Base-by-base conservation (phyloP, 2,797 vertebrate genomes). In the Anguilla pacifica region DNA sequence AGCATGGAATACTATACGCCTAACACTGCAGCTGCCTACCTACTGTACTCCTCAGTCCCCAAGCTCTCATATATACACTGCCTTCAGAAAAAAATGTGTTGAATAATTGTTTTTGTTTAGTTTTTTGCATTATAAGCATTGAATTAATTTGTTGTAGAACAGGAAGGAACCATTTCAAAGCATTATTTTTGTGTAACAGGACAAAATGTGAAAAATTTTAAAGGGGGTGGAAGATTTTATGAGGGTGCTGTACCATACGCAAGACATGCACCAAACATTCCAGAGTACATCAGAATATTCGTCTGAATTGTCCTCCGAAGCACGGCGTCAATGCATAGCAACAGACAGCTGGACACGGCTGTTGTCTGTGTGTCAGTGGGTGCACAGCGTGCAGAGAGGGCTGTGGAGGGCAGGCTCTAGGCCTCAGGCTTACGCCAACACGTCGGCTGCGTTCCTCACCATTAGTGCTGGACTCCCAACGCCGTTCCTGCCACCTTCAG, bases 381-480 rank as follows among this genome's bases (percentile, higher is more conserved):
- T 31, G 86, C 83, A 84, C 83, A 74, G 72, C 59, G 79, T n/a
- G 86, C 89, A 49, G 39, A 19, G 77, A 49, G 17, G 86, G 85
- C 85, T 28, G 81, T 86, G 1, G 11, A 83, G 6, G 46, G 43
- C 79, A 51, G 51, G 28, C 49, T 28, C 6, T 5, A 53, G 35
- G 9, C 53, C 28, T n/a, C 25, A 31, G 74, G 51, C 28, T 28
- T 70, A 13, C 81, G 39, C 85, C 88, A 61, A 88, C 61, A 35
- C 2, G 53, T 88, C 88, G 49, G 90, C 85, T 84, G 77, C 49
- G 87, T 90, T 91, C 87, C 89, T 64, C 77, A 1, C 61, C 79
- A 67, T 90, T 91, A 88, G 28, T 85, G 85, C 83, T 35, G 82
- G 74, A 79, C 81, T 84, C 53, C 46, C 64, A 83, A 51, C 35